Base-by-base conservation (phyloP, 2,113 vertebrate species). In the Sebastes schlegelii region DNA sequence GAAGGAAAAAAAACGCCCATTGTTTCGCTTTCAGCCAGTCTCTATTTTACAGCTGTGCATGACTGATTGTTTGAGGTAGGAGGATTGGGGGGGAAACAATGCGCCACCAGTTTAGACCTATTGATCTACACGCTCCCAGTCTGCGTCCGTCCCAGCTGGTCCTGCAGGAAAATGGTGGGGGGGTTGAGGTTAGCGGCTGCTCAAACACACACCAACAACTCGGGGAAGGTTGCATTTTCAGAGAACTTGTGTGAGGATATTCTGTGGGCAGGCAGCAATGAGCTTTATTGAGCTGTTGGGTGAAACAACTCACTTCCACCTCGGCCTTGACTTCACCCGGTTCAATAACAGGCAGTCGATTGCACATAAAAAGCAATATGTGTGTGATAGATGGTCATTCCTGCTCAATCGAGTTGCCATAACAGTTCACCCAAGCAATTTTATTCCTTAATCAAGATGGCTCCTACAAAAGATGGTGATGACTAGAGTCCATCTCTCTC, bases 21-120 rank as follows among this genome's bases (percentile, higher is more conserved):
- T 93, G 91, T 93, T 92, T 89, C 3, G 57, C 69, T 76, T 74
- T 75, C 74, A 84, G 86, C 21, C 66, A 1, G 82, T 84, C 82
- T 90, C 73, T 88, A 83, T 88, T 74, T 92, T 92, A 92, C 92
- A 94, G 92, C 94, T 95, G 94, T 92, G 93, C 94, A 92, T 95
- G 93, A 95, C 95, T 92, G 93, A 94, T 94, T 90, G 89, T 88
- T 61, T 89, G 71, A 86, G 88, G 91, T 88, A 85, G 81, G 73
- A 84, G 83, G 81, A 89, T 16, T 58, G 54, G 65, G 60, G 21
- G 73, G 65, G 65, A 12, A 70, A 93, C 93, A 94, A 94, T 93
- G 91, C 87, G 43, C 71, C 89, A 82, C 89, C 85, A 75, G 89
- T 87, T 79, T 79, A 83, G 89, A 82, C 86, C 93, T 88, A 94